phyloP scores from a whole-genome alignment of 1,140 invertebrate genomes.

The Bilobella aurantiaca region DNA sequence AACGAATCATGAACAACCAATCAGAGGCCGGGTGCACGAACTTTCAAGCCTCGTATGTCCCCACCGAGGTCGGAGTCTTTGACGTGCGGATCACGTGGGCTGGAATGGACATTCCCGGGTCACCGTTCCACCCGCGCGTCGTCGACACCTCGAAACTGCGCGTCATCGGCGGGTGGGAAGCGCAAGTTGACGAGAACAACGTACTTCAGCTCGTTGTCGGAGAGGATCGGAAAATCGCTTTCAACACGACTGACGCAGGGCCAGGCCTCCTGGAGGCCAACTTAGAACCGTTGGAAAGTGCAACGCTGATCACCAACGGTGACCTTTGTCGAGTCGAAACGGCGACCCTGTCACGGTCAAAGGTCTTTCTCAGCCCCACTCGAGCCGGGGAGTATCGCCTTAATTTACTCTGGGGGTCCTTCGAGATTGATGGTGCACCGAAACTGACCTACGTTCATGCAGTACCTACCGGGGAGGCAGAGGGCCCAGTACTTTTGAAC shows the following conservation, averaged over 20 bases:
- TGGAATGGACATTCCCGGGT: constrained; percentile 53
- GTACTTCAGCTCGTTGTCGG: constrained; percentile 52
- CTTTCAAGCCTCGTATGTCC: constrained; percentile 56
- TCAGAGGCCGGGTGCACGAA: constrained; percentile 45
- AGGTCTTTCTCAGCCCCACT: constrained; percentile 43
- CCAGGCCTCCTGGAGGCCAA: constrained; percentile 44
- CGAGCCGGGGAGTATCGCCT: constrained; percentile 41
- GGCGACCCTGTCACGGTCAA: constrained; percentile 39
- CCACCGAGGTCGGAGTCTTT: constrained; percentile 60
- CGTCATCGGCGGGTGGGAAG: constrained; percentile 70
- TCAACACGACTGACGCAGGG: constrained; percentile 53
- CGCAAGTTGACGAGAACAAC: constrained; percentile 30
- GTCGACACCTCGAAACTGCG: constrained; percentile 56
- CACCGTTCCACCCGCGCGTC: constrained; percentile 60
- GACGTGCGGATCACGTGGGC: constrained; percentile 62
- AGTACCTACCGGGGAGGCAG: constrained; percentile 39
- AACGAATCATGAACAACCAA: constrained; percentile 39
- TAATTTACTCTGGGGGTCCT: constrained; percentile 35
- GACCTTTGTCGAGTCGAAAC: constrained; percentile 38
- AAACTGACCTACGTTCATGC: constrained; percentile 23
- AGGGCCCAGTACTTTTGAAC: constrained; percentile 62
- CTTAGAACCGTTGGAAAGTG: constrained; percentile 12
- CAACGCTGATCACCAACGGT: not conserved
- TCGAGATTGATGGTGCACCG: constrained; percentile 28
- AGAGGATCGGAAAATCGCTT: constrained; percentile 49